These are phyloP conservation scores for Chlorops oryzae DNA, from an alignment of 1,140 invertebrate species.

Conservation along the genomic window DNA sequence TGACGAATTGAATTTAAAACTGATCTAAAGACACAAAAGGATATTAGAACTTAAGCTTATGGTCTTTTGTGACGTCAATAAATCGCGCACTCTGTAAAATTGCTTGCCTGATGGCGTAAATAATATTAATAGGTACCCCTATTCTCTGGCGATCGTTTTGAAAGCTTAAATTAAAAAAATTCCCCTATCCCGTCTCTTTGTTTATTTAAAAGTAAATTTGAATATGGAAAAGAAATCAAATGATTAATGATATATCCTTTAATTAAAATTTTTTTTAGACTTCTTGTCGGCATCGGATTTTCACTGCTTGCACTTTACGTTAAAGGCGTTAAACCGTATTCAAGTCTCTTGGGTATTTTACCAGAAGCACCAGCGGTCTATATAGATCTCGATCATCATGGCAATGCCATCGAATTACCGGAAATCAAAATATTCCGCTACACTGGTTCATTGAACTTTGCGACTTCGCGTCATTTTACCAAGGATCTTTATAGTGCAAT, in stretches of 20 bases:
- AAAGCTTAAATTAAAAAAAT: not conserved
- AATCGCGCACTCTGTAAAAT: too few relatives aligned
- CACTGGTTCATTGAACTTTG: constrained; percentile 42
- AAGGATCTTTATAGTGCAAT: constrained; percentile 29
- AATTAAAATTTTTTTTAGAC: constrained; percentile 18
- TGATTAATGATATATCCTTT: too few relatives aligned
- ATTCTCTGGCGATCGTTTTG: too few relatives aligned
- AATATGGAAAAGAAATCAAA: too few relatives aligned
- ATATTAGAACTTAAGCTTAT: too few relatives aligned
- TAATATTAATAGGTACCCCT: too few relatives aligned
- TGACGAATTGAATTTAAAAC: too few relatives aligned
- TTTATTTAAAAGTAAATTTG: not conserved
- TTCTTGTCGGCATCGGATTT: constrained; percentile 35
- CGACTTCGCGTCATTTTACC: constrained; percentile 35
- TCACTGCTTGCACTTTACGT: constrained; percentile 39
- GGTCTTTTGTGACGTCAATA: too few relatives aligned
- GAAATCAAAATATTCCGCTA: constrained; percentile 42
- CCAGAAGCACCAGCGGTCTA: constrained; percentile 37
- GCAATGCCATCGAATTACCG: constrained; percentile 34
- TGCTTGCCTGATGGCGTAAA: too few relatives aligned
- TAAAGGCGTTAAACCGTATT: constrained; percentile 40
- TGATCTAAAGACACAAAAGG: too few relatives aligned
- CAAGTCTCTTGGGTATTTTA: constrained; percentile 33
- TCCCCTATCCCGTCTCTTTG: not conserved
- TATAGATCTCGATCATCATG: constrained; percentile 39